Conservation (phyloP, 2,113 vertebrate species). For the Solea senegalensis region DNA sequence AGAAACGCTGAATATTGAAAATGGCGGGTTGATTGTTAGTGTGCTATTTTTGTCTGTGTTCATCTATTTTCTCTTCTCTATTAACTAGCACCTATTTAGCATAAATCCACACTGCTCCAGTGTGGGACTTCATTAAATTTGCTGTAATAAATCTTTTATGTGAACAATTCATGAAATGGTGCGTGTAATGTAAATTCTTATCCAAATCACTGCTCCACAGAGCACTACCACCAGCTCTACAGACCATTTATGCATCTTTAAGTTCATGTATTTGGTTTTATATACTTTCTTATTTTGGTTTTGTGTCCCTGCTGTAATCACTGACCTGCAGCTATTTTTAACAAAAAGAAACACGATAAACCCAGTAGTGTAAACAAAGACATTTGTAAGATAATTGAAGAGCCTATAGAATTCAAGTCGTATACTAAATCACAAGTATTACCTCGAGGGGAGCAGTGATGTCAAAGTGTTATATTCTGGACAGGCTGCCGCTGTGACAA, state of each 20-base stretch:
- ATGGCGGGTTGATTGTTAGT: slow-evolving; percentile 19
- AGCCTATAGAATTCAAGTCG: too few relatives aligned
- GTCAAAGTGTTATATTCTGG: neutral
- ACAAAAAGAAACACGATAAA: too few relatives aligned
- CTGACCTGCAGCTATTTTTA: neutral
- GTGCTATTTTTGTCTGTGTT: slow-evolving; percentile 25
- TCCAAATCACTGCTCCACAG: neutral
- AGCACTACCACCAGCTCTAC: neutral
- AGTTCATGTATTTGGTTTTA: neutral
- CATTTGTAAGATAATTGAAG: too few relatives aligned
- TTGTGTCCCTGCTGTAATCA: neutral
- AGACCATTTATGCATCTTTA: neutral
- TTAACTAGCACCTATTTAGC: slow-evolving; percentile 10
- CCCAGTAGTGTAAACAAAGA: too few relatives aligned
- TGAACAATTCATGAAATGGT: neutral
- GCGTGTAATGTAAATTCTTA: neutral
- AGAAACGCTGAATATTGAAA: slow-evolving; percentile 13
- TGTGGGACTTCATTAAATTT: neutral
- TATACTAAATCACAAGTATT: neutral
- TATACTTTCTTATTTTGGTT: neutral
- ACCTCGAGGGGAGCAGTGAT: neutral
- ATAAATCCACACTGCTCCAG: neutral
- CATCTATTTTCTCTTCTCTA: slow-evolving; percentile 15
- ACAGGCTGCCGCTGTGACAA: neutral
- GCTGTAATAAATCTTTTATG: neutral